Evolutionary conservation across 2,113 vertebrate genomes (phyloP).

Genomic region (Onychostoma macrolepis): DNA sequence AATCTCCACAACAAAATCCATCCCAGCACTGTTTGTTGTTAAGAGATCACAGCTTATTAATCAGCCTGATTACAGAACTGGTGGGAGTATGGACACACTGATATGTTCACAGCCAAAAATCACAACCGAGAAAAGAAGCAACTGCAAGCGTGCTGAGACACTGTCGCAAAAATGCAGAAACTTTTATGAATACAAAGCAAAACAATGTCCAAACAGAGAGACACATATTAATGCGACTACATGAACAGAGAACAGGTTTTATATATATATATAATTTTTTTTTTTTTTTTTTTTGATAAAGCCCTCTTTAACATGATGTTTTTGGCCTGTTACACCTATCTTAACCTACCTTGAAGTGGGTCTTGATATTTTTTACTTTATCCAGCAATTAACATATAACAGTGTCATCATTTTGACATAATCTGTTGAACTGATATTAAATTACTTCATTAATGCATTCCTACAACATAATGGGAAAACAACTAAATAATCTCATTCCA

Average conservation of each 20-base stretch:
- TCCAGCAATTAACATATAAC: neutral
- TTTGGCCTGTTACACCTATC: neutral
- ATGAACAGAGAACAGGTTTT: neutral
- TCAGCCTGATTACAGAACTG: constrained; percentile 26
- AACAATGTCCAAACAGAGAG: neutral
- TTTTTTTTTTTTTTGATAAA: neutral
- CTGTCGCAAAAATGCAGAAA: neutral
- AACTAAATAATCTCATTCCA: too few species aligned
- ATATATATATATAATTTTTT: too few species aligned
- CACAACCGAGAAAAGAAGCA: constrained; percentile 4
- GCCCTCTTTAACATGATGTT: neutral
- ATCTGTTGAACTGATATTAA: too few species aligned
- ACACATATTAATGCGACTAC: neutral
- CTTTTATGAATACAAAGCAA: neutral
- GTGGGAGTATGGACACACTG: constrained; percentile 22
- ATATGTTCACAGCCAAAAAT: constrained; percentile 14
- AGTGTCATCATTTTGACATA: neutral
- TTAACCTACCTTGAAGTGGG: neutral
- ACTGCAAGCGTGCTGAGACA: constrained; percentile 2
- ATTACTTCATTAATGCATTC: too few species aligned
- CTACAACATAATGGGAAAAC: too few species aligned
- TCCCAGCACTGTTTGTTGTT: constrained; percentile 16
- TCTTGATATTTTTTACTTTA: neutral
- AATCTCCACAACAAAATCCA: constrained; percentile 27
- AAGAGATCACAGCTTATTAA: constrained; percentile 35